Percentiles rank a stretch among this genome's conserved stretches.
These are phyloP conservation scores for Myiagra hebetior DNA, from an alignment of 2,113 vertebrate genomes.

Conservation along the genomic window DNA sequence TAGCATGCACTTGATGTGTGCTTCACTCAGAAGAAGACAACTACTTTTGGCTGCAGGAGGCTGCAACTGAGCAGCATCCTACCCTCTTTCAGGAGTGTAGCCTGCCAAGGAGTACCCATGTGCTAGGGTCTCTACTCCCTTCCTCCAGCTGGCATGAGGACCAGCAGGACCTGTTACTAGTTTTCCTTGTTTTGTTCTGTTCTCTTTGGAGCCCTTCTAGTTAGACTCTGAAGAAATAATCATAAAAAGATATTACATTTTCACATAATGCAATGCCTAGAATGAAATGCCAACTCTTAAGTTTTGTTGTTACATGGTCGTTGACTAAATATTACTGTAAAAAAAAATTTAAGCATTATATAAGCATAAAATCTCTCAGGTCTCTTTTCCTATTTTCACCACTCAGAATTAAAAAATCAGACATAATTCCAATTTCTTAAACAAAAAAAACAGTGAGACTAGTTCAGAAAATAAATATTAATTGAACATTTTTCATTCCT, in stretches of 20 bases:
- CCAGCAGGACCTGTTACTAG: not conserved
- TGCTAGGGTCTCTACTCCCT: not conserved
- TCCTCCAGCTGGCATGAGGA: not conserved
- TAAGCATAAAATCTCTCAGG: not conserved
- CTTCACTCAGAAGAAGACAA: not conserved
- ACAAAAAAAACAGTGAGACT: not conserved
- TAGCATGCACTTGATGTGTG: not conserved
- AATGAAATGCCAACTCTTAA: conserved; percentile 43
- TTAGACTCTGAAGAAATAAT: not conserved
- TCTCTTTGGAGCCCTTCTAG: not conserved
- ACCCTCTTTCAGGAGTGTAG: not conserved
- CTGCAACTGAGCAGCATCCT: not conserved
- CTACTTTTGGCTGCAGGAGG: not conserved
- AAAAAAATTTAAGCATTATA: not conserved
- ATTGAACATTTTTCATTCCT: not conserved
- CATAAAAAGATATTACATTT: not conserved
- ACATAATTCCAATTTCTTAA: conserved; percentile 7
- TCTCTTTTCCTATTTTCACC: conserved; percentile 44
- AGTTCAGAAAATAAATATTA: not conserved
- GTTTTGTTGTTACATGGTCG: conserved; percentile 43
- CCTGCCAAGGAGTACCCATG: not conserved
- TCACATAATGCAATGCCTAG: conserved; percentile 2
- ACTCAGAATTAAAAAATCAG: not conserved
- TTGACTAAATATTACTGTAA: conserved; percentile 53
- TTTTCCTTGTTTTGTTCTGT: not conserved